A percentile compares a stretch with the other conserved stretches of the same genome.
phyloP scores from a whole-genome alignment of 2,797 vertebrate genomes.

The Hypotaenidia okinawae region DNA sequence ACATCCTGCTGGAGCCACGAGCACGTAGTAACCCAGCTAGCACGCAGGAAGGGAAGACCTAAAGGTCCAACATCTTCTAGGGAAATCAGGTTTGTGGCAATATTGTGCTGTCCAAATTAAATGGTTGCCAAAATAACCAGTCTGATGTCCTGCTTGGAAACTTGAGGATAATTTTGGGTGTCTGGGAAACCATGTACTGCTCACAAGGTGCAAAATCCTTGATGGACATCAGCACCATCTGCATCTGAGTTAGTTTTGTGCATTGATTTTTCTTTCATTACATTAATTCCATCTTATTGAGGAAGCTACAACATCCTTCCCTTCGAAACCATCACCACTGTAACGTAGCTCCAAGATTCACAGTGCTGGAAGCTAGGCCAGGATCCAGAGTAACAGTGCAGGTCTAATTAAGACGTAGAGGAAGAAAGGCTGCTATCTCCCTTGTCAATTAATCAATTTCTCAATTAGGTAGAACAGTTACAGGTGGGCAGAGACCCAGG shows the following conservation, averaged over 20 bases:
- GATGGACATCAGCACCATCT: neutral
- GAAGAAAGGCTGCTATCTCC: neutral
- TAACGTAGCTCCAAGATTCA: neutral
- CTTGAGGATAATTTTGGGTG: neutral
- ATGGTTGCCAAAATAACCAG: neutral
- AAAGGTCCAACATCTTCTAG: neutral
- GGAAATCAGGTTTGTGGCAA: neutral
- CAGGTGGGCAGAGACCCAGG: conserved; percentile 1
- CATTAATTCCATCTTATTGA: neutral
- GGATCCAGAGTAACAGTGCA: neutral
- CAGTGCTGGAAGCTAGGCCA: neutral
- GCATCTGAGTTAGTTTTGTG: rapidly evolving
- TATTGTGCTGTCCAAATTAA: neutral
- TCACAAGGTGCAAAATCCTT: neutral
- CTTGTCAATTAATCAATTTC: conserved; percentile 31
- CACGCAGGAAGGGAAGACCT: rapidly evolving
- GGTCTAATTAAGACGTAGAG: neutral
- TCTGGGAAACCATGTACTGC: neutral
- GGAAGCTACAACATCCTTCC: neutral
- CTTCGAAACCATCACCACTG: neutral
- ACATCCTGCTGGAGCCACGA: neutral
- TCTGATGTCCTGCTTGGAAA: neutral
- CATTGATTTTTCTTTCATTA: neutral
- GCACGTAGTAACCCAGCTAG: neutral
- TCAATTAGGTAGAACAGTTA: conserved; percentile 26